Percentiles rank a stretch among this genome's conserved stretches.
Evolutionary conservation across 1,140 invertebrate species (phyloP).

Genomic region (Panagrolaimus sp.): DNA sequence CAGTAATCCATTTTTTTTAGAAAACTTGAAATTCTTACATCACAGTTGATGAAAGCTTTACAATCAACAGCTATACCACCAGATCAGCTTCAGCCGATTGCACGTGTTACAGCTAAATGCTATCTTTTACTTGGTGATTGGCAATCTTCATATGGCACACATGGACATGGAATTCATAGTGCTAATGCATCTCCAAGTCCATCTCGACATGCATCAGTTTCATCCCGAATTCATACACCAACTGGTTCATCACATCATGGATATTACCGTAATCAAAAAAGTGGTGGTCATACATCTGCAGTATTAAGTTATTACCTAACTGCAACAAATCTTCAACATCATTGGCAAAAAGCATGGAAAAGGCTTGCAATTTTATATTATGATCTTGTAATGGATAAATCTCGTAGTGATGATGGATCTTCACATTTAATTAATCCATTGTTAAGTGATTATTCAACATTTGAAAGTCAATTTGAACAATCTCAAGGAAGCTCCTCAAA

Average conservation of each 20-base stretch:
- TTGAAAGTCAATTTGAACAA: neutral
- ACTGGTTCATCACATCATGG: neutral
- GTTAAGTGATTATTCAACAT: neutral
- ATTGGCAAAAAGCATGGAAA: slow-evolving; percentile 81
- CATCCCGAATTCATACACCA: neutral
- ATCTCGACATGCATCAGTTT: slow-evolving; percentile 17
- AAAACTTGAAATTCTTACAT: neutral
- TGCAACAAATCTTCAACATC: slow-evolving; percentile 78
- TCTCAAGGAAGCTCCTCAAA: neutral
- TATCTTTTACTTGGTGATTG: slow-evolving; percentile 83
- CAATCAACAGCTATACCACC: neutral
- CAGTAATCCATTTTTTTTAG: no score
- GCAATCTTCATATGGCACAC: slow-evolving; percentile 54
- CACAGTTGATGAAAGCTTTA: slow-evolving; percentile 7
- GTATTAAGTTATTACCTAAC: slow-evolving; percentile 67
- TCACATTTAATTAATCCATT: slow-evolving; percentile 7
- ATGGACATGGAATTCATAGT: neutral
- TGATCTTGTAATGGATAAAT: slow-evolving; percentile 70
- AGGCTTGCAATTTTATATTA: slow-evolving; percentile 96
- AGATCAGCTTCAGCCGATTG: slow-evolving; percentile 21
- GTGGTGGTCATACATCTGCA: slow-evolving; percentile 67
- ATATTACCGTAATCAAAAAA: slow-evolving; percentile 9
- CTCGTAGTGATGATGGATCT: neutral
- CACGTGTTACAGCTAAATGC: slow-evolving; percentile 62
- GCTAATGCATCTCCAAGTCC: slow-evolving; percentile 11